Percentiles rank a stretch among this genome's conserved stretches.
Conservation (phyloP, 2,797 vertebrate genomes). For the Cossypha heuglini region DNA sequence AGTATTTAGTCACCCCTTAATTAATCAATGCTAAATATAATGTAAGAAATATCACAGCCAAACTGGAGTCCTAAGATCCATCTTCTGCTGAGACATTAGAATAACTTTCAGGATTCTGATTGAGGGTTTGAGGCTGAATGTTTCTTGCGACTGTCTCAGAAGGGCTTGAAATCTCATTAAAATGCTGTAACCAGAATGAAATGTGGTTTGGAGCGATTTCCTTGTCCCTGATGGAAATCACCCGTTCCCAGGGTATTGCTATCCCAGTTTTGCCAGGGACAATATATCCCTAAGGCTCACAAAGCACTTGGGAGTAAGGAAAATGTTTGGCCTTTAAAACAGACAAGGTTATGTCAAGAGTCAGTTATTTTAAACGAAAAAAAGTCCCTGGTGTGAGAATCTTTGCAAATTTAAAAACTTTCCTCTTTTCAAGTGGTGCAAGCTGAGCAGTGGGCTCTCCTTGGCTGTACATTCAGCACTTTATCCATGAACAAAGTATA, state of each 20-base stretch:
- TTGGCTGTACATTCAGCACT: constrained; percentile 51
- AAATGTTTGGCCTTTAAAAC: constrained; percentile 52
- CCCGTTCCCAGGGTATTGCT: constrained; percentile 52
- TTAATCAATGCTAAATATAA: constrained; percentile 26
- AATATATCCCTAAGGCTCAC: constrained; percentile 49
- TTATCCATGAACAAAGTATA: constrained; percentile 29
- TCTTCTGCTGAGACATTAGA: background rate
- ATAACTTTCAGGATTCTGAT: background rate
- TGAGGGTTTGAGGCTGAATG: background rate
- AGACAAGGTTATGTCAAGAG: constrained; percentile 53
- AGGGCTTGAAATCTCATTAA: constrained; percentile 47
- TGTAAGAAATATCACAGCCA: background rate
- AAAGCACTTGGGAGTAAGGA: constrained; percentile 41
- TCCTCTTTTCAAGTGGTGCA: background rate
- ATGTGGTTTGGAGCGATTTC: constrained; percentile 60
- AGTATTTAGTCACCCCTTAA: constrained; percentile 31
- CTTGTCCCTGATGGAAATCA: constrained; percentile 48
- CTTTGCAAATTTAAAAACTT: constrained; percentile 27
- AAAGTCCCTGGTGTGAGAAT: background rate
- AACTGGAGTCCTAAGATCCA: background rate
- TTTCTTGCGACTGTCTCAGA: background rate
- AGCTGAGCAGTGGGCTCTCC: constrained; percentile 3
- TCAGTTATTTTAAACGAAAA: constrained; percentile 38
- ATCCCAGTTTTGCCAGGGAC: constrained; percentile 49
- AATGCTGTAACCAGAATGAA: constrained; percentile 48